Base-by-base conservation (phyloP, 1,140 invertebrate genomes). In the Drosophila navojoa region DNA sequence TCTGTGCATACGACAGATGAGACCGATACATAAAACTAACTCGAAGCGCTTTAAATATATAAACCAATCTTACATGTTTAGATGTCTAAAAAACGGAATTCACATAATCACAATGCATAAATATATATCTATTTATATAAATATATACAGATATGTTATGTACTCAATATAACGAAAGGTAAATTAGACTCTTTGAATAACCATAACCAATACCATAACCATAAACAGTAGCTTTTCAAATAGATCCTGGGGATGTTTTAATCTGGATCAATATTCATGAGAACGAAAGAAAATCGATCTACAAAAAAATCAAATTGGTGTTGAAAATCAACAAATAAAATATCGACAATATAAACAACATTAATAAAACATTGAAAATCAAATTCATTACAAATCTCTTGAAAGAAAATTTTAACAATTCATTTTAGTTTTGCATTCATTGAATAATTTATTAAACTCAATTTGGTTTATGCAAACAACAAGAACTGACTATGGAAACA, bases 261-360 rank as follows among this genome's bases (percentile, higher is more conserved):
- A 42, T n/a, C 38, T 7, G 38, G 11, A 22, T 35, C 3, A 35
- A 7, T 35, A 35, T 32, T 32, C 32, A 9, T 6, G 32, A 7
- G 9, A 32, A 32, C 9, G 6, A 32, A 9, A 32, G 0, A 32
- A 9, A 32, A 32, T 32, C 9, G 2, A 32, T 38, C 7, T 16
- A 45, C 35, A 50, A 50, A 13, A 25, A 60, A 60, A 13, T 61
- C 13, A 9, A 40, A n/a, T 40, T n/a, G 38, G 15, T 19, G 38
- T 16, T 29, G n/a, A 63, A 13, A 22, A 59, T 71, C 61, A 45
- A 79, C 44, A 75, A 71, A 58, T 60, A 68, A 76, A 78, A 79
- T 73, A 74, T 64, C 38, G 79, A 81, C 78, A 80, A 81, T 80
- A 80, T 81, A 19, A 59, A 29, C 5, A 15, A 32, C 32, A 32